A percentile compares a stretch with the other conserved stretches of the same genome.
Conservation (phyloP, 2,797 vertebrate genomes). For the Caiman crocodilus region DNA sequence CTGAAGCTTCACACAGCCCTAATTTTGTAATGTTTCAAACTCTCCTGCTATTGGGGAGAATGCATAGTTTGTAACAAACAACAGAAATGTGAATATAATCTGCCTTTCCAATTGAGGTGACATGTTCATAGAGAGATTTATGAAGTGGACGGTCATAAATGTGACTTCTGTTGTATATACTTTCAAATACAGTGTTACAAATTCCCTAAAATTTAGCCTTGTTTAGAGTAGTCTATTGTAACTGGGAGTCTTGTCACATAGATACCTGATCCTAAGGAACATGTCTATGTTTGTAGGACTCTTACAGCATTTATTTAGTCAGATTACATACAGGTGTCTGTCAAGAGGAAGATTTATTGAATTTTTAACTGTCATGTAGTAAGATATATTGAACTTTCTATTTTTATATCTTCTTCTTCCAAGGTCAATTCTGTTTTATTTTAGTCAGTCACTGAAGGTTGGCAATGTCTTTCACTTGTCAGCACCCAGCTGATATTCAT, state of each 20-base stretch:
- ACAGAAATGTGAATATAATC: background rate
- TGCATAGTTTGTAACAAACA: background rate
- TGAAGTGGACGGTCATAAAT: background rate
- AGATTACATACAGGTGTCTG: slow-evolving; percentile 45
- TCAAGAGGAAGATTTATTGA: slow-evolving; percentile 53
- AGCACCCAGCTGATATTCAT: slow-evolving; percentile 74
- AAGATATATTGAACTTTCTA: slow-evolving; percentile 58
- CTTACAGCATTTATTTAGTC: slow-evolving; percentile 49
- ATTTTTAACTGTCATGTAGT: slow-evolving; percentile 68
- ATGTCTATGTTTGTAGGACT: background rate
- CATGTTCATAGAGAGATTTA: background rate
- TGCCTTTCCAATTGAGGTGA: background rate
- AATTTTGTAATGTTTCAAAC: background rate
- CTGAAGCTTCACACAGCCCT: no score
- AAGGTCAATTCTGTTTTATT: slow-evolving; percentile 72
- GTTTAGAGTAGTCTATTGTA: background rate
- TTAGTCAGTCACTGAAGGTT: slow-evolving; percentile 47
- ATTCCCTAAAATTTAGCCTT: background rate
- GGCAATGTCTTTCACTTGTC: slow-evolving; percentile 72
- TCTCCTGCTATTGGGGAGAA: background rate
- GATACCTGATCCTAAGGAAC: background rate
- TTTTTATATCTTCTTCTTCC: slow-evolving; percentile 55
- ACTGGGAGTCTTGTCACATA: background rate
- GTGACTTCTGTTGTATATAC: rapidly evolving
- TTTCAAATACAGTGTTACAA: background rate